Evolutionary conservation across 2,113 vertebrate species (phyloP).

Genomic region (Ophthalmolycus amberensis): DNA sequence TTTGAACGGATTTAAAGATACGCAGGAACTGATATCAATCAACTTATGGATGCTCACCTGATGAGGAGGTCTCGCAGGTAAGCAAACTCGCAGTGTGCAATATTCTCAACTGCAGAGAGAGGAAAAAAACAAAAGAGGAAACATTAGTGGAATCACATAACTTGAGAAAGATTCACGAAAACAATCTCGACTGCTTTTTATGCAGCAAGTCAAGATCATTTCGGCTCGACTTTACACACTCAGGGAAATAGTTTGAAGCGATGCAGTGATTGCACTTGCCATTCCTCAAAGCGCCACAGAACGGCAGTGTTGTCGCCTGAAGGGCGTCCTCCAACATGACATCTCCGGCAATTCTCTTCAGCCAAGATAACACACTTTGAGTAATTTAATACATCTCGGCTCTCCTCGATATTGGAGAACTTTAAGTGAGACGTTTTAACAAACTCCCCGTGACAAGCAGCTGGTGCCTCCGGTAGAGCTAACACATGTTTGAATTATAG

Average conservation of each 20-base stretch:
- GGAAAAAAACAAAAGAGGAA: not conserved
- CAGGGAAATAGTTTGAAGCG: too few relatives aligned
- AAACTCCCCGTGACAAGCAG: slow-evolving; percentile 69
- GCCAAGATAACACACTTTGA: slow-evolving; percentile 57
- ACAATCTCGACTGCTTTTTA: not conserved
- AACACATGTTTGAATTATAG: slow-evolving; percentile 77
- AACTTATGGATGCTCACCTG: slow-evolving; percentile 83
- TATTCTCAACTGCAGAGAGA: slow-evolving; percentile 92
- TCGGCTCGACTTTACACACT: not conserved
- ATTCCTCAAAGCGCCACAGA: slow-evolving; percentile 52
- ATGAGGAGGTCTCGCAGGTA: slow-evolving; percentile 98
- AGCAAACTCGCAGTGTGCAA: slow-evolving; percentile 97
- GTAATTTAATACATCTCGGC: slow-evolving; percentile 62
- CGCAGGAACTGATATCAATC: not conserved
- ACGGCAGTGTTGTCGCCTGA: slow-evolving; percentile 49
- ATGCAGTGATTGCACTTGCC: not conserved
- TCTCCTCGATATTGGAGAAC: slow-evolving; percentile 46
- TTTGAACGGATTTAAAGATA: not conserved
- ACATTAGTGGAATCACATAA: not conserved
- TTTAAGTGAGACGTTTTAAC: slow-evolving; percentile 71
- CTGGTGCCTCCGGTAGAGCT: slow-evolving; percentile 48
- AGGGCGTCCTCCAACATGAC: slow-evolving; percentile 36
- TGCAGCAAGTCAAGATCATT: not conserved
- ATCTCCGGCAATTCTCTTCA: slow-evolving; percentile 61
- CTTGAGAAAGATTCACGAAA: not conserved